Base-by-base conservation (phyloP, 2,797 vertebrate genomes). In the Argya squamiceps region DNA sequence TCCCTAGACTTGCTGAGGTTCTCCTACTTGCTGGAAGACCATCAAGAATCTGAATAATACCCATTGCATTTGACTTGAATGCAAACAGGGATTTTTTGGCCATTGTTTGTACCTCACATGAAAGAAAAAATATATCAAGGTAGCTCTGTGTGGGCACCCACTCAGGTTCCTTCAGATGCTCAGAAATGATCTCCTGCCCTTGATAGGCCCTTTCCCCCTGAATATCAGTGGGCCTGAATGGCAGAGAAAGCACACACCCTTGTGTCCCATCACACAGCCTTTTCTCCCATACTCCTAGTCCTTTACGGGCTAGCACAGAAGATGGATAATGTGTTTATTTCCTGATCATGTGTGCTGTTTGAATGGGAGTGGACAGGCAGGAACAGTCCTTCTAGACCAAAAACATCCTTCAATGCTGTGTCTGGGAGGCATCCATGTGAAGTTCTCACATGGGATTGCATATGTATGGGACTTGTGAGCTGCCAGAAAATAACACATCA, bases 381-480 rank as follows among this genome's bases (percentile, higher is more conserved):
- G 27, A 62, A 65, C 8, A 12, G 10, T 39, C 44, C 62, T 24
- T 56, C 53, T 37, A 10, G 63, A 65, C 36, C 63, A 73, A 44
- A 89, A 59, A 50, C 1, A 1, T 11, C 15, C 29, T 9, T 30
- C 0, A 4, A 11, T 5, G 10, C 15, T 41, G 29, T 6, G 63
- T 9, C 14, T 80, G 78, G 49, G 64, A 50, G 12, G 24, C n/a
- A 29, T 15, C 30, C 21, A 4, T 5, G 27, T 30, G 37, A 24
- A 26, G 7, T 3, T 60, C 56, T 70, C 1, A 1, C 34, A 5
- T 8, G 59, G 74, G 24, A 59, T 41, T 2, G 2, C 30, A 49
- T 55, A 27, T 0, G 1, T 12, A 36, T 32, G 21, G 59, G 43
- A 55, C 36, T 26, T 55, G 39, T 36, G 86, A 84, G 32, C 23